Base-by-base conservation (phyloP, 2,113 vertebrate species). In the Phoenicopterus ruber region DNA sequence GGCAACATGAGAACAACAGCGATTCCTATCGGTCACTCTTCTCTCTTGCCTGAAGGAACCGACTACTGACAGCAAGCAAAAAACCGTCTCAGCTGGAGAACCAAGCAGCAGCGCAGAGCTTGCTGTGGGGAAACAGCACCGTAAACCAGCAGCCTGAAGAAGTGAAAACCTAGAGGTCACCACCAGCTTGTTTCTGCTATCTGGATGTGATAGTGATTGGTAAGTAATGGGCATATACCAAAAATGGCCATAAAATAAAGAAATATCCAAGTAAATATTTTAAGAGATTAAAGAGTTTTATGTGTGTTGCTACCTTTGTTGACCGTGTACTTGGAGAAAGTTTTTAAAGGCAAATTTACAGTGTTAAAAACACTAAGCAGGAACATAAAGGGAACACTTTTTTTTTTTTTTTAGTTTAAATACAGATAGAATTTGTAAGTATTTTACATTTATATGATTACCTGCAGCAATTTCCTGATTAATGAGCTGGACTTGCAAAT, bases 401-500 rank as follows among this genome's bases (percentile, higher is more conserved):
- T n/a, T n/a, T n/a, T n/a, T n/a, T n/a, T 52, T 67, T 50, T 84
- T 61, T 49, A 79, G 67, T 70, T 86, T 78, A 85, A 94, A 86
- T 36, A 36, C 13, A 44, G 20, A 28, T 2, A 90, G 12, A 36
- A 66, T 91, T 88, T 49, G 36, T 50, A 80, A 40, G 24, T 61
- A 50, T 63, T 71, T 76, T 29, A 17, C 13, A 24, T 50, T 67
- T 50, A 29, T 57, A 40, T 6, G 28, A 80, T 98, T 98, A 98
- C 98, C 98, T 98, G 98, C 96, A 93, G 97, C 96, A 36, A 98
- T 94, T 97, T 99, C 99, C 96, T 99, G 98, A 98, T 99, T 99
- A 93, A 99, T 92, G 58, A 99, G 99, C 94, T 99, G 98, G 66
- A 99, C 98, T 65, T 99, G 99, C 62, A 99, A 96, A 95, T 99